Evolutionary conservation across 2,888 invertebrate species (phyloP).

Genomic region (Hypomecis atomaria): DNA sequence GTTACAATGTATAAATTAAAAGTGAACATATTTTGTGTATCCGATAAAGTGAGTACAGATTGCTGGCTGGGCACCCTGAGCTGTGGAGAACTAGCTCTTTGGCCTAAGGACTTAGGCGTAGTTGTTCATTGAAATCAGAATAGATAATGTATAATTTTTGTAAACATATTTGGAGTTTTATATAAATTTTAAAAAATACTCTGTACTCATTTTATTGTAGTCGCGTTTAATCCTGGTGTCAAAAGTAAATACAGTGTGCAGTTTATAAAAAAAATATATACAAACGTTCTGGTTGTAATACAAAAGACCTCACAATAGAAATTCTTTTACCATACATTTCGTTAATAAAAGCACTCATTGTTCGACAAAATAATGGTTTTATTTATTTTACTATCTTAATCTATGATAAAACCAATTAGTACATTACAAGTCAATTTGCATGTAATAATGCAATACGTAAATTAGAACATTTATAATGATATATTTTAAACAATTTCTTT

Average conservation of each 20-base stretch:
- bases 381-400: slow-evolving; percentile 31
- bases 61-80: slow-evolving; percentile 22
- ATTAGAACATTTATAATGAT: too few species aligned
- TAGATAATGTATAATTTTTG: slow-evolving; percentile 56
- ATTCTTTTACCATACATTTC: slow-evolving; percentile 79
- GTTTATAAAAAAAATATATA: slow-evolving; percentile 43
- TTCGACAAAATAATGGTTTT: slow-evolving; percentile 58
- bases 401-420: too few species aligned
- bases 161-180: slow-evolving; percentile 54
- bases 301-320: slow-evolving; percentile 73
- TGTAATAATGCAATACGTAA: too few species aligned
- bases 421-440: too few species aligned
- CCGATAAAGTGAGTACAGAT: slow-evolving; percentile 59
- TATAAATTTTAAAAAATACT: slow-evolving; percentile 45
- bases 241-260: slow-evolving; percentile 42
- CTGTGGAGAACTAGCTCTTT: slow-evolving; percentile 54
- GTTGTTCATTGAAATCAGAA: slow-evolving; percentile 48
- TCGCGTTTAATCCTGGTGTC: slow-evolving; percentile 41
- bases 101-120: slow-evolving; percentile 59
- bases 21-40: slow-evolving; percentile 29
- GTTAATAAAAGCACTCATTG: slow-evolving; percentile 84
- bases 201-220: slow-evolving; percentile 67
- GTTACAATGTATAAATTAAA: slow-evolving; percentile 30
- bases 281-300: slow-evolving; percentile 72
- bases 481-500: too few species aligned